Evolutionary conservation across 2,888 invertebrate genomes (phyloP).

Genomic region (Orthonevra nobilis): DNA sequence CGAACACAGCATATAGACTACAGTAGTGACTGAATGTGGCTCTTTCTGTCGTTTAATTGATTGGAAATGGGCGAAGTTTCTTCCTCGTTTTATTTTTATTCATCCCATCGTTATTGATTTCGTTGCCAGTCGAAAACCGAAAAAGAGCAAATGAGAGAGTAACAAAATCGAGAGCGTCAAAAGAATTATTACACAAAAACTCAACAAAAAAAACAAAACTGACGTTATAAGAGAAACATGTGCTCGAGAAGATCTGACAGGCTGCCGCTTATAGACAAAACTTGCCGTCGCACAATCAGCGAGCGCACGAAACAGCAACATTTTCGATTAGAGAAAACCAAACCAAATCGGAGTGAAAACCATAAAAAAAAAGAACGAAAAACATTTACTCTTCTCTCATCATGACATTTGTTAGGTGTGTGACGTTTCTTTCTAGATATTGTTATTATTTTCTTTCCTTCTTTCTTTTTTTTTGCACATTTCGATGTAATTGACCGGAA

Average conservation of each 20-base stretch:
- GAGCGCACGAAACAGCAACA: constrained; percentile 2
- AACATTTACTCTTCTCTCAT: constrained; percentile 29
- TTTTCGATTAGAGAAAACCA: constrained; percentile 38
- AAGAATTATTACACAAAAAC: constrained; percentile 27
- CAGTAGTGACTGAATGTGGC: not conserved
- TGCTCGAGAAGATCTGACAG: not conserved
- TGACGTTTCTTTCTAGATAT: constrained; percentile 15
- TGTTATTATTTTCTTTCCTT: not conserved
- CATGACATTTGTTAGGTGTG: constrained; percentile 13
- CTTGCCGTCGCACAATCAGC: constrained; percentile 7
- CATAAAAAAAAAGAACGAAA: not conserved
- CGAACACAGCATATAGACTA: too few relatives aligned
- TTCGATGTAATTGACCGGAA: constrained; percentile 61
- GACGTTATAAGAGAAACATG: constrained; percentile 49
- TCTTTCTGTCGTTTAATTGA: constrained; percentile 10
- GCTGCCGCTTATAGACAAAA: constrained; percentile 25
- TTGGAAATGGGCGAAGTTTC: constrained; percentile 17
- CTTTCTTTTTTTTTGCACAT: constrained; percentile 33
- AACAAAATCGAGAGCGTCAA: constrained; percentile 28
- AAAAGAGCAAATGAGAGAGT: constrained; percentile 5
- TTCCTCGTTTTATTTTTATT: constrained; percentile 2
- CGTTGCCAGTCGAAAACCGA: constrained; percentile 4
- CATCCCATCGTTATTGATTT: constrained; percentile 30
- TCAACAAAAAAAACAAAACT: too few relatives aligned
- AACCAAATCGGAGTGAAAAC: constrained; percentile 19